Evolutionary conservation across 1,140 invertebrate genomes (phyloP).

Genomic region (Drosophila asahinai): DNA sequence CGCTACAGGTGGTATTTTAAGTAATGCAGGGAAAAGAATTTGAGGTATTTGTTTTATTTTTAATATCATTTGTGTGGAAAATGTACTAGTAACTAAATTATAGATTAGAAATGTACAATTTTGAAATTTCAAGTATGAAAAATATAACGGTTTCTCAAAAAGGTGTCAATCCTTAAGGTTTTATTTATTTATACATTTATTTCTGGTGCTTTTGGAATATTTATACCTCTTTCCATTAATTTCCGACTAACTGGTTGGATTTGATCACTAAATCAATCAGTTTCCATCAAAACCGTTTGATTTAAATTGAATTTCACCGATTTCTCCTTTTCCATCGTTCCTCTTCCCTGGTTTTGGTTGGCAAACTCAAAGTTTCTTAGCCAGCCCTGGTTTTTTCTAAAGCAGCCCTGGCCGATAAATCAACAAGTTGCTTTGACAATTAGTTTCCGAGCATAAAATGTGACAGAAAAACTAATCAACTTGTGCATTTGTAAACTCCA

Average conservation of each 20-base stretch:
- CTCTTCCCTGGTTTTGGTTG: background rate
- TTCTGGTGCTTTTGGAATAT: background rate
- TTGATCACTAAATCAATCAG: background rate
- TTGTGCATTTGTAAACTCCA: background rate
- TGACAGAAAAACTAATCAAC: background rate
- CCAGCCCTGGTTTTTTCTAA: background rate
- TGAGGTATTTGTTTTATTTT: too few species aligned
- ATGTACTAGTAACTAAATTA: too few species aligned
- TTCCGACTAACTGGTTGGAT: background rate
- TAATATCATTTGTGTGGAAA: too few species aligned
- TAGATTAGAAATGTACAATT: too few species aligned
- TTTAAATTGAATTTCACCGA: background rate
- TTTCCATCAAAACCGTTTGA: background rate
- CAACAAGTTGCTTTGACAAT: conserved; percentile 15
- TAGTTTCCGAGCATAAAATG: background rate
- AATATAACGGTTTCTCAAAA: too few species aligned
- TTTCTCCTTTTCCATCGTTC: background rate
- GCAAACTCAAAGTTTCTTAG: background rate
- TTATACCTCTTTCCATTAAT: background rate
- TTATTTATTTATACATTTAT: background rate
- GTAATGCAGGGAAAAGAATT: background rate
- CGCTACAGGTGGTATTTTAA: conserved; percentile 8
- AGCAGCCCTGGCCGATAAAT: background rate
- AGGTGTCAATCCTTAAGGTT: too few species aligned
- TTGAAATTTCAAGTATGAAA: too few species aligned